Evolutionary conservation across 2,113 vertebrate species (phyloP).

Genomic region (Mola mola): DNA sequence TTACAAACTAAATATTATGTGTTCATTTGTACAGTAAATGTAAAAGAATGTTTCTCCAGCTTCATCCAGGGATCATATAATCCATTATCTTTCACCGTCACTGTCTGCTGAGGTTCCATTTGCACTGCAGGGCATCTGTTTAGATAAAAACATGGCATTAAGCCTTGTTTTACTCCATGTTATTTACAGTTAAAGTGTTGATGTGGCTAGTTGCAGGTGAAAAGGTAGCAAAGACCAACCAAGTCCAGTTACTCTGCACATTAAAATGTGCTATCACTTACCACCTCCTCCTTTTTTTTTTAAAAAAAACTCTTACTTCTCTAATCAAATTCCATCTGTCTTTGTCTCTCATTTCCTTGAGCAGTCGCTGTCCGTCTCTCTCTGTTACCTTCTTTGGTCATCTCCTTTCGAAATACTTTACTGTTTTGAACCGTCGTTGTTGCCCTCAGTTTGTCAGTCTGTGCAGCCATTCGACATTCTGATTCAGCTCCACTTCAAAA

Average conservation of each 20-base stretch:
- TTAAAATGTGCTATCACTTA: too few relatives aligned
- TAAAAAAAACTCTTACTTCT: conserved; percentile 1
- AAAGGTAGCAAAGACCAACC: background rate
- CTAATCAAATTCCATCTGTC: conserved; percentile 25
- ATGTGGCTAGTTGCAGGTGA: background rate
- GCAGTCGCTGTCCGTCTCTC: conserved; percentile 11
- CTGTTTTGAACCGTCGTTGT: conserved; percentile 8
- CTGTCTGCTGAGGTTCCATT: too few relatives aligned
- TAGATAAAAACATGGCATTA: background rate
- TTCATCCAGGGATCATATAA: too few relatives aligned
- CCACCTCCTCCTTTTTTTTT: conserved; percentile 14
- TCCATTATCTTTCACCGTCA: too few relatives aligned
- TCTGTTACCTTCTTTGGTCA: conserved; percentile 77
- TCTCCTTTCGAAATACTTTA: conserved; percentile 39
- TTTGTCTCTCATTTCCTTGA: conserved; percentile 28
- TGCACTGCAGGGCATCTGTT: too few relatives aligned
- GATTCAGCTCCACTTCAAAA: background rate
- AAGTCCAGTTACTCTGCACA: background rate
- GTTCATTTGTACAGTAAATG: too few relatives aligned
- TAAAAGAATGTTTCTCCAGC: too few relatives aligned
- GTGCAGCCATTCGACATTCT: background rate
- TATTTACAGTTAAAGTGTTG: background rate
- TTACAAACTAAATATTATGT: too few relatives aligned
- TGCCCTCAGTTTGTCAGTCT: conserved; percentile 15
- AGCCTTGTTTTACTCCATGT: background rate